Percentiles rank a stretch among this genome's conserved stretches.
Conservation (phyloP, 2,797 vertebrate genomes). For the Schizopygopsis malacanthus region DNA sequence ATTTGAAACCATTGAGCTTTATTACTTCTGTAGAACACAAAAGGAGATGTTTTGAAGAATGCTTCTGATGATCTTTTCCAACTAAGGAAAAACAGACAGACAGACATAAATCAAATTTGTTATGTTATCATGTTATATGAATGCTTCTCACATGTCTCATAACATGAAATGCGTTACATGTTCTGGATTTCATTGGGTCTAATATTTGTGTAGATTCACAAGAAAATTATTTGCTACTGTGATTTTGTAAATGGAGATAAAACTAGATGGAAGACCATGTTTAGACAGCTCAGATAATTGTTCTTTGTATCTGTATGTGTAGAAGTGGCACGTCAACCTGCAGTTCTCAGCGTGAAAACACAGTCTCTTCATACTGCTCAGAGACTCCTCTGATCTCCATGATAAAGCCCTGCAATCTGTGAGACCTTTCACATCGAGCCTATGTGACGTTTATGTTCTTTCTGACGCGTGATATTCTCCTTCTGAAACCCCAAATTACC, state of each 20-base stretch:
- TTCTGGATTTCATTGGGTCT: not conserved
- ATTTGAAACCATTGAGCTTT: not conserved
- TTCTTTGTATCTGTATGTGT: not conserved
- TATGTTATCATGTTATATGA: too few species aligned
- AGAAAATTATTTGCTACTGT: not conserved
- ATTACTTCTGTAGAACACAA: not conserved
- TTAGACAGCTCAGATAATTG: not conserved
- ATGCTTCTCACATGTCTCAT: not conserved
- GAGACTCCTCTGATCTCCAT: constrained; percentile 43
- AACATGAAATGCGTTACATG: not conserved
- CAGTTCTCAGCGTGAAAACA: not conserved
- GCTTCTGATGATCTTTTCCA: not conserved
- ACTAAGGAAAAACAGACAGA: not conserved
- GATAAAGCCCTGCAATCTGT: constrained; percentile 37
- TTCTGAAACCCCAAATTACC: constrained; percentile 52
- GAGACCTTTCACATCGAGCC: constrained; percentile 33
- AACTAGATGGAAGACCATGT: not conserved
- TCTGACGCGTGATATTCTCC: constrained; percentile 49
- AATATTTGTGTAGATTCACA: not conserved
- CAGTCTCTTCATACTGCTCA: not conserved
- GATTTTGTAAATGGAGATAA: not conserved
- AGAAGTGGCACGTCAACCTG: not conserved
- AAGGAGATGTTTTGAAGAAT: not conserved
- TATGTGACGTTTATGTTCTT: constrained; percentile 40
- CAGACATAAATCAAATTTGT: not conserved